phyloP scores from a whole-genome alignment of 2,113 vertebrate species.

The Colaptes auratus region DNA sequence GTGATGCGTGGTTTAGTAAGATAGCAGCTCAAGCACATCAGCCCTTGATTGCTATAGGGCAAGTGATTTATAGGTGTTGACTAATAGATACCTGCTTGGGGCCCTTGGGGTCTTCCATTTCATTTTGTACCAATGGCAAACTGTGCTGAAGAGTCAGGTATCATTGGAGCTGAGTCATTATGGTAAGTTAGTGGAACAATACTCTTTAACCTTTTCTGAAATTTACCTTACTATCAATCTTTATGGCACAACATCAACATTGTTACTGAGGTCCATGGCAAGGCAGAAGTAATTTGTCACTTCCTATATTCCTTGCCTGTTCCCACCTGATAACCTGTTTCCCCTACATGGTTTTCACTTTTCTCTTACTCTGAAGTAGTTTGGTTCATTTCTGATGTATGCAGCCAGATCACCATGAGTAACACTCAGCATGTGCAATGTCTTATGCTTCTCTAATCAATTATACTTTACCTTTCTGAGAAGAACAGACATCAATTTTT shows the following conservation, averaged over 20 bases:
- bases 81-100: neutral
- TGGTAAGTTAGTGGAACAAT: neutral
- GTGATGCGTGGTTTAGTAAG: neutral
- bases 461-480: neutral
- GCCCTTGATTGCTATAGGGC: neutral
- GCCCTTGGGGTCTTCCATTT: neutral
- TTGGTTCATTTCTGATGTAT: neutral
- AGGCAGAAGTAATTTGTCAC: constrained; percentile 11
- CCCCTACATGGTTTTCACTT: neutral
- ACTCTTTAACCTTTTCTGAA: neutral
- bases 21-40: neutral
- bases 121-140: neutral
- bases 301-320: neutral
- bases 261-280: neutral
- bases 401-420: neutral
- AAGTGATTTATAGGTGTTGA: neutral
- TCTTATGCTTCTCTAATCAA: neutral
- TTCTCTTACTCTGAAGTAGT: neutral
- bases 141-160: neutral
- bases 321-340: neutral
- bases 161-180: neutral
- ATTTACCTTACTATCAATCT: neutral
- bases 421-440: neutral
- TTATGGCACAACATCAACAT: neutral
- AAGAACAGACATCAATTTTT: neutral